Conservation (phyloP, 1,140 invertebrate species). For the Grapholita molesta region DNA sequence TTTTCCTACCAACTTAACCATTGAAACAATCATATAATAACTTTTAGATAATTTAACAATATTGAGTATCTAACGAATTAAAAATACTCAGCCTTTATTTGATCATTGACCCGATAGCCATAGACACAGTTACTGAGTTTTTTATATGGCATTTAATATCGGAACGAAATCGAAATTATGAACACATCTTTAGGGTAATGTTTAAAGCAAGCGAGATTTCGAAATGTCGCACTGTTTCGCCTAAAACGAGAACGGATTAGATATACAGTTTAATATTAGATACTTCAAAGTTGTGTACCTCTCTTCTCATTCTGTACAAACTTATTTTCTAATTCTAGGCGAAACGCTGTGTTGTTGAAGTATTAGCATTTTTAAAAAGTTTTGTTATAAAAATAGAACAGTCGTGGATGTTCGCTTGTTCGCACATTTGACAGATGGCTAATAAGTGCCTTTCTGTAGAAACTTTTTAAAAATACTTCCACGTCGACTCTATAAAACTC, state of each 20-base stretch:
- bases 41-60: neutral
- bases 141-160: neutral
- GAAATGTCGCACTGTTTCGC: neutral
- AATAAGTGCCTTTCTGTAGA: too few species aligned
- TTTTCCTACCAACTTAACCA: neutral
- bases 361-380: neutral
- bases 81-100: neutral
- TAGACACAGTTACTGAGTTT: neutral
- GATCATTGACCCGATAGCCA: neutral
- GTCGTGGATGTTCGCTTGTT: too few species aligned
- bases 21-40: neutral
- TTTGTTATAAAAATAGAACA: neutral
- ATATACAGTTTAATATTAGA: too few species aligned
- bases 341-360: neutral
- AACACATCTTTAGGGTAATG: neutral
- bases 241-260: neutral
- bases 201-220: neutral
- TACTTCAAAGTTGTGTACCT: too few species aligned
- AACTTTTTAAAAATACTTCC: neutral
- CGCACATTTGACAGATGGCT: neutral
- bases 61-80: neutral
- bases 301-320: too few species aligned
- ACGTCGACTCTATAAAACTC: conserved; percentile 63
- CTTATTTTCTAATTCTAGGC: neutral
- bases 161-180: neutral